Evolutionary conservation across 2,888 invertebrate genomes (phyloP), one percentile per base, ranked within the genome.

Genomic region (Dyspetes luteomarginatus): DNA sequence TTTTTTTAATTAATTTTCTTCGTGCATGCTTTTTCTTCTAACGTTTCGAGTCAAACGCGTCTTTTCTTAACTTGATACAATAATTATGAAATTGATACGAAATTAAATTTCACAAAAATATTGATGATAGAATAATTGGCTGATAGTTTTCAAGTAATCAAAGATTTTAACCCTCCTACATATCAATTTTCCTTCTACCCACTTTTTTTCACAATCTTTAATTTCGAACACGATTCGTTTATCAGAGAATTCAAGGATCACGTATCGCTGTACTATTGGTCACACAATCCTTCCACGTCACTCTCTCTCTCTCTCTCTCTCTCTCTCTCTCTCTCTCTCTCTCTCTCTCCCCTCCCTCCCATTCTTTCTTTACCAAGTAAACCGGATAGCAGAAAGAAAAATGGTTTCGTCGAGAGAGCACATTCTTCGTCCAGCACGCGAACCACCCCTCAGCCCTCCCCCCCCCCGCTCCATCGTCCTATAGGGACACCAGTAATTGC

Each of bases 401-500:
- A 71, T 71, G 36, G 71, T 58, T 45, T 45, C 64, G 56, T 71
- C 75, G 58, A 45, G n/a, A n/a, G 9, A 48, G 64, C 50, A 36
- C 64, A 43, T 36, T 48, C 36, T 65, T 65, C 48, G 41, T 65
- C 36, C 60, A 30, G 15, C 30, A 55, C 24, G 55, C 24, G 12
- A 26, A 36, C 12, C 41, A 3, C 9, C 60, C 26, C 26, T 9
- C 4, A 9, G 22, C 4, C 41, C 43, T 45, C 17, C 50, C 41
- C 28, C 4, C 15, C 28, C 41, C 52, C 1, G 15, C 30, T 48
- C 12, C 30, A 56, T 4, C 24, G 24, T 64, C 17, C n/a, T 43
- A 17, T 62, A 26, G 50, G 19, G 36, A 62, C 26, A 41, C 64
- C 24, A 22, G 75, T 64, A 80, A 80, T 71, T 80, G 71, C 55